Percentiles rank a stretch among this genome's conserved stretches.
Conservation (phyloP, 2,888 invertebrate species). For the Anticlea derivata region DNA sequence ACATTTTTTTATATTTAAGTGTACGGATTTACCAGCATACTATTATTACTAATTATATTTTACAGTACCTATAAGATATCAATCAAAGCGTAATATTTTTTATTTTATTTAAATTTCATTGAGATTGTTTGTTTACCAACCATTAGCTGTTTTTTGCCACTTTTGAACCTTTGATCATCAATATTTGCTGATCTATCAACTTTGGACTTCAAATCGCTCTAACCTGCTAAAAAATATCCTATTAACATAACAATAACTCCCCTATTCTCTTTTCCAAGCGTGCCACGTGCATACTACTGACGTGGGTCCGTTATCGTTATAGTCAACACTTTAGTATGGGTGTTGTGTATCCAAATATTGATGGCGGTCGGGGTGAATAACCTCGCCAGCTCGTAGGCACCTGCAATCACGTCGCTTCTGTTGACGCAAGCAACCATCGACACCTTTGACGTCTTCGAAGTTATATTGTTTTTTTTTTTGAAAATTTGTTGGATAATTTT, state of each 20-base stretch:
- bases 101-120: not conserved
- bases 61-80: no score
- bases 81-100: no score
- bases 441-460: slow-evolving; percentile 59
- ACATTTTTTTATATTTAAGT: no score
- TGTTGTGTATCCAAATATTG: slow-evolving; percentile 77
- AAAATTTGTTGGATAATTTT: no score
- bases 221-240: slow-evolving; percentile 22
- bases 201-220: slow-evolving; percentile 4
- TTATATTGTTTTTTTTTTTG: no score
- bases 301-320: slow-evolving; percentile 63
- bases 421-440: slow-evolving; percentile 70
- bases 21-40: no score
- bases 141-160: not conserved
- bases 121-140: not conserved
- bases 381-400: slow-evolving; percentile 63
- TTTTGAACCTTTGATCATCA: not conserved
- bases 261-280: slow-evolving; percentile 43
- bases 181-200: slow-evolving; percentile 1
- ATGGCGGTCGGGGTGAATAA: slow-evolving; percentile 71
- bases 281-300: slow-evolving; percentile 52
- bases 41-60: no score
- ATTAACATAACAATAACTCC: slow-evolving; percentile 38
- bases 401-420: slow-evolving; percentile 76
- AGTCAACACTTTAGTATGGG: slow-evolving; percentile 53